Evolutionary conservation across 1,140 invertebrate species (phyloP).

Genomic region (Branchinecta lindahli): DNA sequence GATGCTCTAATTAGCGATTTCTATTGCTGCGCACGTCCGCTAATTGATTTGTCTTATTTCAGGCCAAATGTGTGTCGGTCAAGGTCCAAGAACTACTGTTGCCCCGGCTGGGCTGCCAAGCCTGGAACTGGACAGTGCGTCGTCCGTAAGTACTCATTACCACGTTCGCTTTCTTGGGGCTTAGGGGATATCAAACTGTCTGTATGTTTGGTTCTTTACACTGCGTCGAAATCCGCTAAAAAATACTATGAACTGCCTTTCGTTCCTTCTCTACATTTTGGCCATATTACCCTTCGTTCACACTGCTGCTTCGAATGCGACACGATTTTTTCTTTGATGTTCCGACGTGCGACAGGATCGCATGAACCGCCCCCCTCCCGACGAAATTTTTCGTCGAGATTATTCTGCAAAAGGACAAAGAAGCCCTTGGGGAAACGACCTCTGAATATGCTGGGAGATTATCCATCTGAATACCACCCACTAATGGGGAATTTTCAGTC

Average conservation of each 20-base stretch:
- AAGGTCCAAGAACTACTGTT: conserved; percentile 51
- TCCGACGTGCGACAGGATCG: too few species aligned
- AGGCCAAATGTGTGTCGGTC: conserved; percentile 63
- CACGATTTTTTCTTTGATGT: too few species aligned
- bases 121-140: conserved; percentile 52
- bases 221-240: not conserved
- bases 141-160: conserved; percentile 50
- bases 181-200: too few species aligned
- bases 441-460: too few species aligned
- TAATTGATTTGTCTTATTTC: conserved; percentile 28
- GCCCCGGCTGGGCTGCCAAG: conserved; percentile 61
- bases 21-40: not conserved
- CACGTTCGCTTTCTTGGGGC: conserved; percentile 6
- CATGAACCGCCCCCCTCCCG: too few species aligned
- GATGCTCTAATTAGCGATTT: not conserved
- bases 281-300: too few species aligned
- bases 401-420: too few species aligned
- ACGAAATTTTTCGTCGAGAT: too few species aligned
- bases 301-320: too few species aligned
- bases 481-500: too few species aligned
- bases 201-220: not conserved
- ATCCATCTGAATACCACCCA: too few species aligned
- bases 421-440: too few species aligned
- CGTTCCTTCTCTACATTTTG: not conserved
- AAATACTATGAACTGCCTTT: conserved; percentile 1